A percentile compares a stretch with the other conserved stretches of the same genome.
Conservation (phyloP, 2,797 vertebrate genomes). For the Sylvia borin region DNA sequence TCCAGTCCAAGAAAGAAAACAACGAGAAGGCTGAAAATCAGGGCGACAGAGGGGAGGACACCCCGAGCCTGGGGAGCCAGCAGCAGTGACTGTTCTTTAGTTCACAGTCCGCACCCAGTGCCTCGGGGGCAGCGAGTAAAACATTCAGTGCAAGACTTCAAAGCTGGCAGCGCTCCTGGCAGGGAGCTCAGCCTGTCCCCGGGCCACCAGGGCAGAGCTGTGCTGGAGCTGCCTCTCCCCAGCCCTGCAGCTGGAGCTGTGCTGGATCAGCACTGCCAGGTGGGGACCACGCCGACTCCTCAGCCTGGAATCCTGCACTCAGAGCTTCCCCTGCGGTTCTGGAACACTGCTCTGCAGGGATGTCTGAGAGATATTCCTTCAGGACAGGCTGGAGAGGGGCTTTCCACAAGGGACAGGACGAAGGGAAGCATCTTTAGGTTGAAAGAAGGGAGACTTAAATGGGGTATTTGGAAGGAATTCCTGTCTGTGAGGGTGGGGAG, state of each 20-base stretch:
- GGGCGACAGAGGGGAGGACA: neutral
- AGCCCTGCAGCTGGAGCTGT: neutral
- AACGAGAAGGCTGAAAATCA: too few species aligned
- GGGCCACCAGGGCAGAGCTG: neutral
- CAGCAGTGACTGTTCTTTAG: neutral
- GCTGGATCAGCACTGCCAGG: neutral
- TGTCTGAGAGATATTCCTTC: neutral
- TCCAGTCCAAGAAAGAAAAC: too few species aligned
- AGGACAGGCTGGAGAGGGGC: neutral
- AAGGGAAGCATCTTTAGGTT: too few species aligned
- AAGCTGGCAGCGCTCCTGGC: neutral
- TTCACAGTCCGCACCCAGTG: neutral
- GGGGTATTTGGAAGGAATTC: neutral
- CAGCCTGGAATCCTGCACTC: neutral
- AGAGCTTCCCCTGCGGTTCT: neutral
- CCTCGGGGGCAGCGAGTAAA: neutral
- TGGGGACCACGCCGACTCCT: neutral
- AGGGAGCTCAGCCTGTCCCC: neutral
- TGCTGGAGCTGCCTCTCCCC: neutral
- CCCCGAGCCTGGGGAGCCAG: neutral
- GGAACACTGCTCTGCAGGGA: neutral
- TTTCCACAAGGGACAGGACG: too few species aligned
- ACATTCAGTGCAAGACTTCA: neutral
- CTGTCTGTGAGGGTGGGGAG: accelerated
- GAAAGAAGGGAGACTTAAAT: neutral